Percentiles rank a stretch among this genome's conserved stretches.
phyloP scores from a whole-genome alignment of 37 sponge, comb jelly and placozoan species.

The Eunapius fragilis region DNA sequence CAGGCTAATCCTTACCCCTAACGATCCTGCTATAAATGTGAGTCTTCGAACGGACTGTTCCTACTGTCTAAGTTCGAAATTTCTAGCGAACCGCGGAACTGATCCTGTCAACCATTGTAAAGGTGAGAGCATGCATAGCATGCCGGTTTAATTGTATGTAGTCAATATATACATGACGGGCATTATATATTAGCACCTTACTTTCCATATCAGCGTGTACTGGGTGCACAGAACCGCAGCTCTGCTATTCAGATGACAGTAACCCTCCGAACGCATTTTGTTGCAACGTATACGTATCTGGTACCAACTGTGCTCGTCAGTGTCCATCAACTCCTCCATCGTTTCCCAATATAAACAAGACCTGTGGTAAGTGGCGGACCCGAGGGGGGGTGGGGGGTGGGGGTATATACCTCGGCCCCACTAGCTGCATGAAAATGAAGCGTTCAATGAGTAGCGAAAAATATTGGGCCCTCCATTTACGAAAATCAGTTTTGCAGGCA shows the following conservation, averaged over 20 bases:
- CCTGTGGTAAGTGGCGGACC: neutral
- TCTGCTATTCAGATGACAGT: conserved; percentile 24
- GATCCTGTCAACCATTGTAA: neutral
- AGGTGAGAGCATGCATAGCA: neutral
- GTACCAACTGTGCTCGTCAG: neutral
- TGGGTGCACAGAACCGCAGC: conserved; percentile 36
- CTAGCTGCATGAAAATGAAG: too few relatives aligned
- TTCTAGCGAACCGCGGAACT: neutral
- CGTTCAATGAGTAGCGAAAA: too few relatives aligned
- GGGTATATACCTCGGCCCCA: too few relatives aligned
- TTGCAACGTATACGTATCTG: conserved; percentile 16
- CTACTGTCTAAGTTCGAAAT: neutral
- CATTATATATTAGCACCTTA: too few relatives aligned
- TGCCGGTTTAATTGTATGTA: too few relatives aligned
- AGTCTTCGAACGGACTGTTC: neutral
- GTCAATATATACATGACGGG: too few relatives aligned
- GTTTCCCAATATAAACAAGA: neutral
- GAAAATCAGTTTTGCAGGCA: too few relatives aligned
- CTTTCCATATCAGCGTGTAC: conserved; percentile 13
- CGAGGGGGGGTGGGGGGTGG: too few relatives aligned
- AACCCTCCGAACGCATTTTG: conserved; percentile 25
- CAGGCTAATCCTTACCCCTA: neutral
- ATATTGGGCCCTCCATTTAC: too few relatives aligned
- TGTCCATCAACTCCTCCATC: neutral
- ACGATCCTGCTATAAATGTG: neutral